Evolutionary conservation across 2,797 vertebrate genomes (phyloP).

Genomic region (Platyrinchus mystaceus): DNA sequence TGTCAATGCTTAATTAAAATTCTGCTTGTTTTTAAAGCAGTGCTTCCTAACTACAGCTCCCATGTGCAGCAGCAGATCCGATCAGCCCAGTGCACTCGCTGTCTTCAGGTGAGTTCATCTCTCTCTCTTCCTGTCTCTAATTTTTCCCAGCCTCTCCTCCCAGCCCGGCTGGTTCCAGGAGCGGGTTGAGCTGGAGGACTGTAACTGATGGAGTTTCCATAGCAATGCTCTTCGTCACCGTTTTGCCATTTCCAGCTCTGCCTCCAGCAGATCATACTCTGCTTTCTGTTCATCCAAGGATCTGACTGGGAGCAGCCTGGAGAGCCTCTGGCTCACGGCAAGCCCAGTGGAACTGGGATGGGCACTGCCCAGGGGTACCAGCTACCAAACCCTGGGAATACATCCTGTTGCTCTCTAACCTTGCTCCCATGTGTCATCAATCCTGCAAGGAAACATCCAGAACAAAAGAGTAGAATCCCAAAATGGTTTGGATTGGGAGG

Average conservation of each 20-base stretch:
- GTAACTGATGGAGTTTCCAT: conserved; percentile 53
- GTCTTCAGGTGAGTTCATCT: conserved; percentile 36
- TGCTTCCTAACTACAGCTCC: conserved; percentile 16
- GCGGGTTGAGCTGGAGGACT: neutral
- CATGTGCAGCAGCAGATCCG: neutral
- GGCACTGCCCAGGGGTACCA: neutral
- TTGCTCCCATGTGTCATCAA: fast-evolving
- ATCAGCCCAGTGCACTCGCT: neutral
- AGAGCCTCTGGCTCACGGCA: neutral
- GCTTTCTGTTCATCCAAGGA: neutral
- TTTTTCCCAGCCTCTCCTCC: neutral
- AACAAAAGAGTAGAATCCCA: neutral
- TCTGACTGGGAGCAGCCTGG: neutral
- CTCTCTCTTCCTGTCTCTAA: neutral
- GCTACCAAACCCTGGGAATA: fast-evolving
- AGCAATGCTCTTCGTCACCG: conserved; percentile 24
- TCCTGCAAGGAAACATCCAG: neutral
- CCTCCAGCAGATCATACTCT: neutral
- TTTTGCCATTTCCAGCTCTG: conserved; percentile 23
- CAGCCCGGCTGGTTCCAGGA: neutral
- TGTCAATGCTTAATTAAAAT: conserved; percentile 46
- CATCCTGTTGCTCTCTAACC: fast-evolving
- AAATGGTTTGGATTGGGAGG: neutral
- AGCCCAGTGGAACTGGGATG: neutral
- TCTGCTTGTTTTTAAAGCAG: conserved; percentile 36